Conservation (phyloP, 2,113 vertebrate species). For the Tapirus terrestris region DNA sequence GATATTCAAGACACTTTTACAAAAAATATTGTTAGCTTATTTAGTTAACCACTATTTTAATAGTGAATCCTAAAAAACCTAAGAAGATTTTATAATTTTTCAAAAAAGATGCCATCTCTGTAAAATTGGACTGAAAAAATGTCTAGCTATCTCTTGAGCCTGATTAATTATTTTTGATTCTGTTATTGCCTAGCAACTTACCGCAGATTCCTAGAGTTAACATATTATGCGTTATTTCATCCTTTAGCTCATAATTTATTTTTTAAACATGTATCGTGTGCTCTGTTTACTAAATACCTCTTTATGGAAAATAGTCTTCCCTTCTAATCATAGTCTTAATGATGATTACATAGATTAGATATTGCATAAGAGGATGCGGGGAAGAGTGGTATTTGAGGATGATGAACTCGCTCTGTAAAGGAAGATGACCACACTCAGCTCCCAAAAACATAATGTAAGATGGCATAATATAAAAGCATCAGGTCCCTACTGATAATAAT, state of each 20-base stretch:
- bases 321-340: background rate
- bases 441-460: background rate
- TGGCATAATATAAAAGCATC: background rate
- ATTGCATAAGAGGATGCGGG: background rate
- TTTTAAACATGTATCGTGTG: background rate
- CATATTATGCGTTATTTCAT: background rate
- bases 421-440: background rate
- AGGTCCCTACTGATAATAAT: slow-evolving; percentile 3
- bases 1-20: background rate
- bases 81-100: slow-evolving; percentile 45
- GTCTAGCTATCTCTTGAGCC: background rate
- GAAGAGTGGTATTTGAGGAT: background rate
- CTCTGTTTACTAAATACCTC: slow-evolving; percentile 19
- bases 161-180: background rate
- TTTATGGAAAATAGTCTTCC: background rate
- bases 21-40: background rate
- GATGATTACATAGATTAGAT: background rate
- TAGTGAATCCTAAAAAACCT: background rate
- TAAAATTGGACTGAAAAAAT: background rate
- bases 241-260: slow-evolving; percentile 6
- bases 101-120: background rate
- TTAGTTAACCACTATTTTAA: background rate
- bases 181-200: slow-evolving; percentile 8
- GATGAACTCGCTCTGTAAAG: background rate
- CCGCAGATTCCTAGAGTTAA: background rate